Conservation (phyloP, 37 sponge, comb jelly and placozoan species). For the Aplysina aerophoba region DNA sequence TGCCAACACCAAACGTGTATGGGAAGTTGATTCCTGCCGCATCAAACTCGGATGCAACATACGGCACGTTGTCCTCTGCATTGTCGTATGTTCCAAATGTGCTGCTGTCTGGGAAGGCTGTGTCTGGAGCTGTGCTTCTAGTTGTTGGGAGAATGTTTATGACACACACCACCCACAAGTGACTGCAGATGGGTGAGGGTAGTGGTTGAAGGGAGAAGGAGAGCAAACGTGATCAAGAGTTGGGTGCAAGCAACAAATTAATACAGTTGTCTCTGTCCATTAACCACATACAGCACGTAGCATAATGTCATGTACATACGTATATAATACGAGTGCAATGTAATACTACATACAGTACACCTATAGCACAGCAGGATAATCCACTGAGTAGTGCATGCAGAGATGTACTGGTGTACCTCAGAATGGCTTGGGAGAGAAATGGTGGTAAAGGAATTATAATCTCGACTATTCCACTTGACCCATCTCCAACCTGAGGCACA, state of each 20-base stretch:
- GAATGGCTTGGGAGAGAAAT: background rate
- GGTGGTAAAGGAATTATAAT: background rate
- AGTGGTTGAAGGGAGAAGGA: no score
- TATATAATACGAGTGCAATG: no score
- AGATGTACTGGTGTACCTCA: background rate
- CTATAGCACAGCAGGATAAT: background rate
- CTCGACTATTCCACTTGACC: background rate
- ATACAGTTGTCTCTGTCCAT: no score
- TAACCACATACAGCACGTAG: no score
- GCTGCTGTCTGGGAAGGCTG: background rate
- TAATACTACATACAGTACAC: no score
- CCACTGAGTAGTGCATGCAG: background rate
- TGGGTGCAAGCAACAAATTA: no score
- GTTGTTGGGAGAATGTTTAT: background rate
- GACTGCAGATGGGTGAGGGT: background rate
- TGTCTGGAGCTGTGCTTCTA: conserved; percentile 8
- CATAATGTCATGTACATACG: no score
- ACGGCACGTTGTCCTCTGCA: background rate
- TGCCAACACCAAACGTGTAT: background rate
- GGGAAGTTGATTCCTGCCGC: background rate
- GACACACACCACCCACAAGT: conserved; percentile 15
- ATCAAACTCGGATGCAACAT: conserved; percentile 12
- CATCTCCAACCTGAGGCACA: background rate
- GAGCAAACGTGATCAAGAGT: no score
- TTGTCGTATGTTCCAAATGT: conserved; percentile 11